These are phyloP conservation scores for Lindbergichthys nudifrons DNA, from an alignment of 2,797 vertebrate species.

Conservation along the genomic window DNA sequence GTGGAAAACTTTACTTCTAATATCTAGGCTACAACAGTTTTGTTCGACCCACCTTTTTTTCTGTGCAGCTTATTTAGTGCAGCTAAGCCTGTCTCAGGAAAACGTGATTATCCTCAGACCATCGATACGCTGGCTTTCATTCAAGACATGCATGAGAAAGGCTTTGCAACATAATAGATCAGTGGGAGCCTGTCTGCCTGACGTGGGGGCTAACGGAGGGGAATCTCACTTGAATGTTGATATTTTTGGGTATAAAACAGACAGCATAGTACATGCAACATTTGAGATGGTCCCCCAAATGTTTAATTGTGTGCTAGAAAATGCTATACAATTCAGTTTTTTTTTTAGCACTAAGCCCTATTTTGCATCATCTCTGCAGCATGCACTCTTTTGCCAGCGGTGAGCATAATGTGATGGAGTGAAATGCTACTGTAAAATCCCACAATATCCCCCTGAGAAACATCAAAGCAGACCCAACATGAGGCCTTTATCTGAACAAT, in stretches of 20 bases:
- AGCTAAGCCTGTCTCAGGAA: conserved; percentile 77
- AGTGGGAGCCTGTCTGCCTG: conserved; percentile 82
- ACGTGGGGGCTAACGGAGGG: conserved; percentile 58
- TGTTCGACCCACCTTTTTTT: conserved; percentile 41
- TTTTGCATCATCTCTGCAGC: conserved; percentile 13
- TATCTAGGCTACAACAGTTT: conserved; percentile 34
- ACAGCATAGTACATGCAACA: neutral
- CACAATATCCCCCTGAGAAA: conserved; percentile 70
- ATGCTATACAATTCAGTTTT: neutral
- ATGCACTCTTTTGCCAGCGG: conserved; percentile 13
- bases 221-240: conserved; percentile 68
- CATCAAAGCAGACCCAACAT: conserved; percentile 84
- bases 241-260: conserved; percentile 51
- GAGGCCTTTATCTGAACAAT: conserved; percentile 86
- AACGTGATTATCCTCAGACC: conserved; percentile 82
- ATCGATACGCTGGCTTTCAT: conserved; percentile 76
- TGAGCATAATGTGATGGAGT: conserved; percentile 42
- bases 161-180: conserved; percentile 82
- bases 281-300: neutral
- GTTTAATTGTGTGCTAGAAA: neutral
- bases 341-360: neutral
- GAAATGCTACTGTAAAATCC: conserved; percentile 79
- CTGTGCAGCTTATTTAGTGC: conserved; percentile 71
- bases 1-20: neutral
- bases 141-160: conserved; percentile 84